Base-by-base conservation (phyloP, 2,797 vertebrate genomes). In the Chaenodraco wilsoni region DNA sequence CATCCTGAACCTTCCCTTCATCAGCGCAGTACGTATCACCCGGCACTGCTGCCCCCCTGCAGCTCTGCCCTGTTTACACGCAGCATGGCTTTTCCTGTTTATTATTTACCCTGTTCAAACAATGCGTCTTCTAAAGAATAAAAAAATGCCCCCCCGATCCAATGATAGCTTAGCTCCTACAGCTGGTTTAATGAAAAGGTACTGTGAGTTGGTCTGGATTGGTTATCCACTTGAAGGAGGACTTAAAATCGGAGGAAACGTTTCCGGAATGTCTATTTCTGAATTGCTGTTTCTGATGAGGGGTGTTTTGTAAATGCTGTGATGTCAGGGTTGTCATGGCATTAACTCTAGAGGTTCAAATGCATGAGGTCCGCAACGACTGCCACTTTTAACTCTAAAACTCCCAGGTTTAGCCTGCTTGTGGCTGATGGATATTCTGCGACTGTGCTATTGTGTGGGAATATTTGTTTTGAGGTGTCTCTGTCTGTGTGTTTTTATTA, bases 1-100 rank as follows among this genome's bases (percentile, higher is more conserved):
- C 27, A 91, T 99, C 81, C 93, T 99, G 72, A 99, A 99, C 93
- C 94, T 99, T 84, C 97, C 98, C 21, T 97, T 98, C 93, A 96
- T 99, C 91, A 97, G 97, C 81, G 95, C 96, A 87, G 98, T 99
- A 92, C 96, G 97, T 97, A 74, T 68, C 5, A 12, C 6, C 11
- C 48, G 19, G n/a, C 16, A 1, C 41, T 31, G 23, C 27, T 62
- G 15, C 45, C 11, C 5, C 56, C 5, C 17, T 64, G 31, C 46
- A 23, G 48, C 41, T 77, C n/a, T 46, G 33, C 72, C 51, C 46
- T 37, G 40, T 59, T 74, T 60, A 63, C 67, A 56, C 3, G 14
- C 55, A 81, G 80, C 76, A 82, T 78, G 82, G 57, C 62, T 27
- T 44, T 40, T 46, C 65, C 71, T 41, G 60, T 68, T 73, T 78